Base-by-base conservation (phyloP, 2,888 invertebrate species). In the Myopa tessellatipennis region DNA sequence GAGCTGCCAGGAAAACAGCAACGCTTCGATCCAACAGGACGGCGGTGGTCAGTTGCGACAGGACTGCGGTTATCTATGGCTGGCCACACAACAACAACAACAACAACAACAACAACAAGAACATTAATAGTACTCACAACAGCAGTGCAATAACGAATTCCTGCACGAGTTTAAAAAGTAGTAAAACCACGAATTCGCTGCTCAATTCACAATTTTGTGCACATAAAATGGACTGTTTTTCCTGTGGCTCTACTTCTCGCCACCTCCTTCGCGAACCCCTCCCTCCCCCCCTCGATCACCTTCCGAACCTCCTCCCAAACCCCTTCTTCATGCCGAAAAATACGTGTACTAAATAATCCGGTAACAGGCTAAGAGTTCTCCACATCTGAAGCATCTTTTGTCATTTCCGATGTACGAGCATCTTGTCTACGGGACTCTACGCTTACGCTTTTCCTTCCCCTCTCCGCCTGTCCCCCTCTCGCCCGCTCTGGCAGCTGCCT, bases 91-190 rank as follows among this genome's bases (percentile, higher is more conserved):
- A 50, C 65, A 74, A 61, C 38, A 61, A 61, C n/a, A 26, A 73
- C 34, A 26, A 60, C 45, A 26, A 61, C 38, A 26, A 26, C 26
- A 26, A 26, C 26, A 26, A 26, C 26, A 58, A 34, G 38, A 72
- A 40, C 45, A 63, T 55, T 38, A 40, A 26, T 26, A 26, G 26
- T 26, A 26, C 26, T 26, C 26, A 63, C 73, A 18, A 74, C 10
- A 10, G 38, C 52, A 36, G 16, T 12, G 36, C 18, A 45, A 50
- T 4, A 58, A 67, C 60, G 67, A 18, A 73, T 61, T 61, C 40
- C 63, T 63, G 18, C 61, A 63, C 61, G 67, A 67, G 52, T 74
- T 34, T 50, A 40, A 67, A 75, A 68, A 65, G 68, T 58, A 75
- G 55, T 75, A 63, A 75, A 69, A 60, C 7, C 26, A 14, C 45